Percentiles rank a stretch among this genome's conserved stretches.
phyloP scores from a whole-genome alignment of 2,113 vertebrate species.

The Alaudala cheleensis region DNA sequence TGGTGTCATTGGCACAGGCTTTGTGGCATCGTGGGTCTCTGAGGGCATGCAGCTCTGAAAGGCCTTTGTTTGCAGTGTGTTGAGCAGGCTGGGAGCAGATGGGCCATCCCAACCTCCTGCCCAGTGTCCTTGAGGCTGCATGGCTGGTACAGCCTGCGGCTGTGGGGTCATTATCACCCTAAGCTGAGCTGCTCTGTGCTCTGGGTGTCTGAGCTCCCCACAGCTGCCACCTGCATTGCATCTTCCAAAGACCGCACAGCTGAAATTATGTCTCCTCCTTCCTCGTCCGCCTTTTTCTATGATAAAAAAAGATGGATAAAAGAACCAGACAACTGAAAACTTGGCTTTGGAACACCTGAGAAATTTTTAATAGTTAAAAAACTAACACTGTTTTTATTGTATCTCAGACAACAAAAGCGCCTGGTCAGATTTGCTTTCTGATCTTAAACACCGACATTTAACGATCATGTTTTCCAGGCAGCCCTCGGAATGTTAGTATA shows the following conservation, averaged over 20 bases:
- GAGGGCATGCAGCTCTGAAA: background rate
- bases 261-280: background rate
- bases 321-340: background rate
- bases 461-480: background rate
- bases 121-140: rapidly evolving
- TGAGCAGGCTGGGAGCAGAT: background rate
- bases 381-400: background rate
- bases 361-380: background rate
- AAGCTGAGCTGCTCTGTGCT: background rate
- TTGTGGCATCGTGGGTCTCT: rapidly evolving
- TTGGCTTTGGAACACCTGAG: background rate
- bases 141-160: background rate
- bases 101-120: background rate
- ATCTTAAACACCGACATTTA: background rate
- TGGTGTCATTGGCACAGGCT: rapidly evolving
- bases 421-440: background rate
- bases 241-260: background rate
- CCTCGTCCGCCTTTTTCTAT: background rate
- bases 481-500: background rate
- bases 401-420: background rate
- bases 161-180: background rate
- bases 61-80: background rate
- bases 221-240: background rate
- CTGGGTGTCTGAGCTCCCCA: background rate
- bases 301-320: background rate